A percentile compares a stretch with the other conserved stretches of the same genome.
These are phyloP conservation scores for Alca torda DNA, from an alignment of 2,797 vertebrate genomes.

Conservation along the genomic window DNA sequence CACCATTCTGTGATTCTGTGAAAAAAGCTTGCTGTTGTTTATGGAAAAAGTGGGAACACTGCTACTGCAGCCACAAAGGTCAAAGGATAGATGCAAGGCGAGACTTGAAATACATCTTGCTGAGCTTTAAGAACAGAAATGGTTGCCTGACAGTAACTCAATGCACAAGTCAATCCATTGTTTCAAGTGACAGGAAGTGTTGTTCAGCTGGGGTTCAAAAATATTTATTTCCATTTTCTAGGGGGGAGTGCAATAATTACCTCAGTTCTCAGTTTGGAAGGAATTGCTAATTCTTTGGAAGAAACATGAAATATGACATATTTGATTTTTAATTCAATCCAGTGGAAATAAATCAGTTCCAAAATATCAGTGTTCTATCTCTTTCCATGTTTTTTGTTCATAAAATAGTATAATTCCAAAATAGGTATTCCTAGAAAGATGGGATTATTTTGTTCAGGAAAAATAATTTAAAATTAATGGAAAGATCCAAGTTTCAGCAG, in stretches of 20 bases:
- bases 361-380: background rate
- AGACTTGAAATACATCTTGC: background rate
- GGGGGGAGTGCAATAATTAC: background rate
- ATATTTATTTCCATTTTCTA: constrained; percentile 20
- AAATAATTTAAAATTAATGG: background rate
- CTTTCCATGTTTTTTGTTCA: constrained; percentile 26
- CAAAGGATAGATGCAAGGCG: background rate
- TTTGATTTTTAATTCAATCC: constrained; percentile 29
- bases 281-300: constrained; percentile 24
- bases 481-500: background rate
- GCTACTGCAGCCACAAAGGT: background rate
- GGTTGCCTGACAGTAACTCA: background rate
- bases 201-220: background rate
- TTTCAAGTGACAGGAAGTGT: background rate
- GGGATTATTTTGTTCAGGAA: background rate
- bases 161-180: background rate
- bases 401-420: constrained; percentile 16
- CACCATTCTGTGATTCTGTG: no score
- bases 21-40: background rate
- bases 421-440: background rate
- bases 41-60: background rate
- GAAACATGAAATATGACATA: background rate
- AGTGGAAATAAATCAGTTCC: constrained; percentile 40
- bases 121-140: background rate
- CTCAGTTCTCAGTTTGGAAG: constrained; percentile 15